phyloP scores from a whole-genome alignment of 2,888 invertebrate species.

The Andricus curvator region DNA sequence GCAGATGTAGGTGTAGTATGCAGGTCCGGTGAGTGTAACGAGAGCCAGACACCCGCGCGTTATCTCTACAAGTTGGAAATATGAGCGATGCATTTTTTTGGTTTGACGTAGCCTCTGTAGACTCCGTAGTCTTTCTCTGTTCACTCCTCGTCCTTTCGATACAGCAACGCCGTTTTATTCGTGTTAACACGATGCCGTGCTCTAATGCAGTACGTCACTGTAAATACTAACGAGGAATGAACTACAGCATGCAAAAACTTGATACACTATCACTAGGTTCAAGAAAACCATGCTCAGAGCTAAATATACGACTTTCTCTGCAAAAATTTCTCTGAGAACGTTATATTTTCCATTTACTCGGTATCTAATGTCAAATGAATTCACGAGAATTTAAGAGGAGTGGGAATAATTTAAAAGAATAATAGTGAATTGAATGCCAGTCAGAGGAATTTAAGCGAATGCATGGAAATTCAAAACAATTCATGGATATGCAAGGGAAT shows the following conservation, averaged over 20 bases:
- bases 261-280: conserved; percentile 34
- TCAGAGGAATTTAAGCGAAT: too few species aligned
- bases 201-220: conserved; percentile 36
- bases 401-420: too few species aligned
- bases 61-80: conserved; percentile 37
- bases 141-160: conserved; percentile 5
- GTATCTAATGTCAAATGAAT: background rate
- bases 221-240: conserved; percentile 39
- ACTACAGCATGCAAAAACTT: conserved; percentile 36
- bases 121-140: conserved; percentile 12
- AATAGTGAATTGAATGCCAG: background rate
- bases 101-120: conserved; percentile 21
- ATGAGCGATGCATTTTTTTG: conserved; percentile 39
- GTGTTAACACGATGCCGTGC: conserved; percentile 40
- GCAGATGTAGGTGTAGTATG: conserved; percentile 58
- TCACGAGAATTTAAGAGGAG: too few species aligned
- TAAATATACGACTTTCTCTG: conserved; percentile 24
- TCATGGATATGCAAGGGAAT: too few species aligned
- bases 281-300: conserved; percentile 32
- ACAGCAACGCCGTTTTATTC: conserved; percentile 22
- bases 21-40: conserved; percentile 56
- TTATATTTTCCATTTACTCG: background rate
- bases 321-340: background rate
- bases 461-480: too few species aligned
- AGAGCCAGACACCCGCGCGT: conserved; percentile 48